Evolutionary conservation across 2,888 invertebrate genomes (phyloP).

Genomic region (Plusia festucae): DNA sequence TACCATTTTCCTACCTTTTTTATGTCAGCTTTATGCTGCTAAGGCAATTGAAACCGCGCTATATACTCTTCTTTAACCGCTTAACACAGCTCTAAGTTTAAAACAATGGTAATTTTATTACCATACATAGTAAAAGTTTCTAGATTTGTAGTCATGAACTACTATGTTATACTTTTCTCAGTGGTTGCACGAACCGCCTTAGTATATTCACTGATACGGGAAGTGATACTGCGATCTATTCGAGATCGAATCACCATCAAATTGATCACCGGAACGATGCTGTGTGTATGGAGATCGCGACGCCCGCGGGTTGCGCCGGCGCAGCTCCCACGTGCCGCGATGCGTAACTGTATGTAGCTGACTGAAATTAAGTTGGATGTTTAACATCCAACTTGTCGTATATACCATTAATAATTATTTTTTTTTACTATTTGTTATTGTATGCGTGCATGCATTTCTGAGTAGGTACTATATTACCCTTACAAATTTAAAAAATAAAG

Average conservation of each 20-base stretch:
- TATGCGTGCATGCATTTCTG: no score
- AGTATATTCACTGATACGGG: neutral
- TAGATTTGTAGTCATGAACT: no score
- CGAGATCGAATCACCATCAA: slow-evolving; percentile 32
- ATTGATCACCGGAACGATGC: slow-evolving; percentile 46
- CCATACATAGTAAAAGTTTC: neutral
- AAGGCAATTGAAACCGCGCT: neutral
- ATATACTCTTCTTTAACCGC: neutral
- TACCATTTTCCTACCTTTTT: no score
- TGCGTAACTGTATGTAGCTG: slow-evolving; percentile 48
- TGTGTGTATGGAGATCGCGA: slow-evolving; percentile 57
- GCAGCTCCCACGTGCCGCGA: slow-evolving; percentile 67
- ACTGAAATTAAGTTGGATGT: neutral
- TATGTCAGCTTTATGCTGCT: no score
- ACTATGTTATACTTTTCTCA: neutral
- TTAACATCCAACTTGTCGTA: neutral
- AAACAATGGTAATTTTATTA: neutral
- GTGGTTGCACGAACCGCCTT: neutral
- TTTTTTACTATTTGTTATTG: no score
- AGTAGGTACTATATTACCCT: no score
- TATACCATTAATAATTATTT: no score
- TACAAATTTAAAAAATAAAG: no score
- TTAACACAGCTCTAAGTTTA: neutral
- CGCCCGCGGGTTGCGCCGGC: slow-evolving; percentile 63
- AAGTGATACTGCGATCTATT: slow-evolving; percentile 8